Percentiles rank a stretch among this genome's conserved stretches.
Evolutionary conservation across 2,113 vertebrate genomes (phyloP).

Genomic region (Oxyura jamaicensis): DNA sequence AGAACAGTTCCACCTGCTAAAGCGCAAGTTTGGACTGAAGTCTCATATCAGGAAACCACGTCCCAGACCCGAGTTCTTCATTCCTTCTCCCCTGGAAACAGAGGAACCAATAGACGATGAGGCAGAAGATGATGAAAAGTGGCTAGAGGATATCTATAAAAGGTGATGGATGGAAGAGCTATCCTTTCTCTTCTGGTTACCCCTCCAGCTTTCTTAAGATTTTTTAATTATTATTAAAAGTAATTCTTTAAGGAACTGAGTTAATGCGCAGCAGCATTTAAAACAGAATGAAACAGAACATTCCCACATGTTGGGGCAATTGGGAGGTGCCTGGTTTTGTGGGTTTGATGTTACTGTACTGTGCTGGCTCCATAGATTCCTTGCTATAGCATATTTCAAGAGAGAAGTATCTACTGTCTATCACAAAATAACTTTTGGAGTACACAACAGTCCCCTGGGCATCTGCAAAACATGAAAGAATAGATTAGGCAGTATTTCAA

Average conservation of each 20-base stretch:
- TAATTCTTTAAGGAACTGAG: conserved; percentile 69
- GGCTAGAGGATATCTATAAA: conserved; percentile 89
- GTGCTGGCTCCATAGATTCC: conserved; percentile 39
- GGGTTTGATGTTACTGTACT: conserved; percentile 67
- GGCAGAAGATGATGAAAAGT: conserved; percentile 88
- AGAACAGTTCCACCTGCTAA: conserved; percentile 94
- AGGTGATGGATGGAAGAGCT: conserved; percentile 76
- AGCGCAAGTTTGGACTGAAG: conserved; percentile 95
- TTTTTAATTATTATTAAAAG: conserved; percentile 70
- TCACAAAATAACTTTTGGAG: conserved; percentile 66
- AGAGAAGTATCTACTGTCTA: conserved; percentile 21
- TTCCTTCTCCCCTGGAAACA: conserved; percentile 87
- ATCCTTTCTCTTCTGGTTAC: conserved; percentile 27
- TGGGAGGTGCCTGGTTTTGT: conserved; percentile 74
- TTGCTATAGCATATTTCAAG: conserved; percentile 26
- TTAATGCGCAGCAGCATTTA: conserved; percentile 75
- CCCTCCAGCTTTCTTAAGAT: conserved; percentile 67
- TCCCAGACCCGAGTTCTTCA: conserved; percentile 83
- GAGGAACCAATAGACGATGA: conserved; percentile 87
- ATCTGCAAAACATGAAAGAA: not conserved
- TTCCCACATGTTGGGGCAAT: conserved; percentile 70
- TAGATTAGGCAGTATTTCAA: not conserved
- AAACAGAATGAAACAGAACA: conserved; percentile 26
- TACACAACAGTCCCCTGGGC: not conserved
- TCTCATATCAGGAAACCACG: conserved; percentile 72